Base-by-base conservation (phyloP, 2,888 invertebrate genomes). In the Microctonus hyperodae region DNA sequence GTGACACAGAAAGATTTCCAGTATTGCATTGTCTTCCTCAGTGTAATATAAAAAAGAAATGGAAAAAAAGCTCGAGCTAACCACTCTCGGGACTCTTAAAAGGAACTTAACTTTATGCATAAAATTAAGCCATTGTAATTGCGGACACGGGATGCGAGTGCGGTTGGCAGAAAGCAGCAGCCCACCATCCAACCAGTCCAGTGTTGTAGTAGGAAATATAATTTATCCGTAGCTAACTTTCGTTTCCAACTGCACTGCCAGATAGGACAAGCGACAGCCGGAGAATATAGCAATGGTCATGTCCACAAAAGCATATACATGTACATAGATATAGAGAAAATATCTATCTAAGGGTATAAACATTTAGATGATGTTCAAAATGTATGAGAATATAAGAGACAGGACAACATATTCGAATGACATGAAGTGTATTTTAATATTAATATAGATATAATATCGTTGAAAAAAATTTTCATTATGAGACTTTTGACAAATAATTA, bases 51-150 rank as follows among this genome's bases (percentile, higher is more conserved):
- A 31, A 48, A 28, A 58, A 64, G 64, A 50, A 59, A 59, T 58
- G 57, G 64, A 58, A 64, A 62, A 51, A 65, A 50, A 55, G 72
- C 74, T 74, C 76, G 50, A 56, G 71, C 74, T 74, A 77, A 76
- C 76, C 74, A 74, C 78, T 75, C 75, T 69, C 60, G 71, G 70
- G 75, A 81, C 79, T 81, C 80, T 80, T 80, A 79, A 81, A 79
- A 79, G 78, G 75, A 79, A 78, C 80, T 81, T 80, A 82, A 83
- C 81, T 82, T 82, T 65, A 73, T 74, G 83, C 83, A 83, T 83
- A 81, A 83, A 83, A 83, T 83, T 82, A 82, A 81, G 76, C 80
- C 79, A 81, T 81, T 78, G 81, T 76, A 79, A 79, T 82, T 82
- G 80, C 76, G 77, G 76, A 75, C 75, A 74, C 48, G 25, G 60